These are phyloP conservation scores for Eustalomyia histrio DNA, from an alignment of 2,888 invertebrate species.

Conservation along the genomic window DNA sequence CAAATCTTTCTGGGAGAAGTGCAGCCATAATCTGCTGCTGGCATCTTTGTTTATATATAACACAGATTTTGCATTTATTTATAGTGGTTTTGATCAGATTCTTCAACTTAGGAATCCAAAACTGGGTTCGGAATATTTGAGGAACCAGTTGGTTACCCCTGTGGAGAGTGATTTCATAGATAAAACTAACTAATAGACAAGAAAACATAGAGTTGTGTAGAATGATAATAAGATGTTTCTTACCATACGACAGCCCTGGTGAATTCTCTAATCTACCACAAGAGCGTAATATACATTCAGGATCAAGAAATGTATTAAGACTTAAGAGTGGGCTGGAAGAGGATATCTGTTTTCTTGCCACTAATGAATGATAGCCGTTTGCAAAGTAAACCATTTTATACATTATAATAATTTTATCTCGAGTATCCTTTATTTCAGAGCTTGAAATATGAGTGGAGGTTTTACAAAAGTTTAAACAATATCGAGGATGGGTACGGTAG, in stretches of 20 bases:
- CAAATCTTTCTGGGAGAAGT: too few relatives aligned
- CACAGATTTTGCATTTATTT: too few relatives aligned
- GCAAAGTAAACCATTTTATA: conserved; percentile 3
- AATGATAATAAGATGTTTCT: too few relatives aligned
- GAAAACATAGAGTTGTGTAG: background rate
- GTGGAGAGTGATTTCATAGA: too few relatives aligned
- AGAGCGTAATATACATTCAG: background rate
- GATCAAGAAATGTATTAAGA: conserved; percentile 21
- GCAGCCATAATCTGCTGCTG: too few relatives aligned
- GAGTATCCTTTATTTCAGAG: too few relatives aligned
- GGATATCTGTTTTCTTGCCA: background rate
- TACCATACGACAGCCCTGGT: background rate
- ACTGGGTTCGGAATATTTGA: conserved; percentile 9
- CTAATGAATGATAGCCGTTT: conserved; percentile 2
- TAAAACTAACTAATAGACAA: conserved; percentile 3
- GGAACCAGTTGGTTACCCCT: conserved; percentile 36
- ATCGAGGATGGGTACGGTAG: too few relatives aligned
- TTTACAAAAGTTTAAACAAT: too few relatives aligned
- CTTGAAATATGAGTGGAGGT: too few relatives aligned
- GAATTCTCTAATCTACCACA: background rate
- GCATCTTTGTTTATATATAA: too few relatives aligned
- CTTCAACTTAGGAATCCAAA: conserved; percentile 16
- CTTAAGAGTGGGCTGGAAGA: background rate
- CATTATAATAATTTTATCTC: too few relatives aligned
- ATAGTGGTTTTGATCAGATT: conserved; percentile 33